Percentiles rank a stretch among this genome's conserved stretches.
Evolutionary conservation across 2,797 vertebrate genomes (phyloP).

Genomic region (Notamacropus eugenii): DNA sequence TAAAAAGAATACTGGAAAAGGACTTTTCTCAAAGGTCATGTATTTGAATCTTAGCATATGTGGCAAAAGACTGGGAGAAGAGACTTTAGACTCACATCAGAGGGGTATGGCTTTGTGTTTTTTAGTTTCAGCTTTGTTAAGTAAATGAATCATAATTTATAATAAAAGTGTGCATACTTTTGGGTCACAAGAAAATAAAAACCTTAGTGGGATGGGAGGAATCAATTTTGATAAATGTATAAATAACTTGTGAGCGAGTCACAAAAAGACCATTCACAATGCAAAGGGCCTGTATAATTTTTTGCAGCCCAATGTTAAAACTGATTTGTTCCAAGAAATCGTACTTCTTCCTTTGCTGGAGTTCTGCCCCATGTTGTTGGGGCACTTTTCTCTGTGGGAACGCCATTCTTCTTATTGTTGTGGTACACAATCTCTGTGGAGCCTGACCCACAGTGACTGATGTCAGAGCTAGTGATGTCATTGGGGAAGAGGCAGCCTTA

Average conservation of each 20-base stretch:
- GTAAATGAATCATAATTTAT: not conserved
- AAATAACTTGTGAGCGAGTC: not conserved
- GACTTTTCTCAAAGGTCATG: not conserved
- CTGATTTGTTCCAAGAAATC: not conserved
- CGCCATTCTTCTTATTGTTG: not conserved
- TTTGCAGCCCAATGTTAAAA: not conserved
- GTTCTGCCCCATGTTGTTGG: not conserved
- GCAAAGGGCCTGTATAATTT: not conserved
- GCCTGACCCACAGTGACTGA: conserved; percentile 8
- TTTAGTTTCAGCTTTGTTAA: not conserved
- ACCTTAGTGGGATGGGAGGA: not conserved
- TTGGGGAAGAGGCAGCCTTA: not conserved
- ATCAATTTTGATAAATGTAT: too few relatives aligned
- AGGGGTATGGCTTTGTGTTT: too few relatives aligned
- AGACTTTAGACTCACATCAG: too few relatives aligned
- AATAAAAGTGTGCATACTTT: too few relatives aligned
- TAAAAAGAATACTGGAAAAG: not conserved
- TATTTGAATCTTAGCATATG: too few relatives aligned
- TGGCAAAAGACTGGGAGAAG: too few relatives aligned
- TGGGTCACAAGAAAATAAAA: not conserved
- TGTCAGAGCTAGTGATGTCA: not conserved
- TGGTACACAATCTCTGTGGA: conserved; percentile 4
- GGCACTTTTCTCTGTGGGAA: not conserved
- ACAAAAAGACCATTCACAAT: not conserved
- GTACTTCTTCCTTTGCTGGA: not conserved